phyloP scores from a whole-genome alignment of 1,140 invertebrate species.

The Polypedilum pembai region DNA sequence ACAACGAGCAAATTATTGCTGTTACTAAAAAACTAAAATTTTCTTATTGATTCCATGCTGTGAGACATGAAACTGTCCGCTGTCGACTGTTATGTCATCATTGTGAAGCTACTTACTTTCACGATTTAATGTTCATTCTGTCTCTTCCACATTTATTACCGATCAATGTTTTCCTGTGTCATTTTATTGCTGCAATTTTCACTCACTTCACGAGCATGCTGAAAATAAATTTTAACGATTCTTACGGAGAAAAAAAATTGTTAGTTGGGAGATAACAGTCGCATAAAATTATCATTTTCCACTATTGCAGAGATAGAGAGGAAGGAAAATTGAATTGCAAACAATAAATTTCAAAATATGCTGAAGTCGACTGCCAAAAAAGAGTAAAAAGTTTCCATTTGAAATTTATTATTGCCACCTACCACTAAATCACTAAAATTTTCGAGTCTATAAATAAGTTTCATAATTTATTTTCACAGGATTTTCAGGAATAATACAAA shows the following conservation, averaged over 20 bases:
- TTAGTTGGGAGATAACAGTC: conserved; percentile 14
- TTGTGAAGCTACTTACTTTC: conserved; percentile 23
- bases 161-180: neutral
- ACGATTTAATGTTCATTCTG: conserved; percentile 4
- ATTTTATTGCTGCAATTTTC: conserved; percentile 25
- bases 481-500: neutral
- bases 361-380: neutral
- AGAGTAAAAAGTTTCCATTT: neutral
- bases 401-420: neutral
- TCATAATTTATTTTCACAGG: neutral
- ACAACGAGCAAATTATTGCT: too few relatives aligned
- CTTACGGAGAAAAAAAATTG: neutral
- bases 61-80: too few relatives aligned
- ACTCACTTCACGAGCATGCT: neutral
- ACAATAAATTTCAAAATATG: neutral
- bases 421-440: neutral
- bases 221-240: conserved; percentile 9
- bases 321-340: neutral
- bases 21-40: too few relatives aligned
- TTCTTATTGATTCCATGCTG: too few relatives aligned
- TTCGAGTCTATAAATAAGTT: neutral
- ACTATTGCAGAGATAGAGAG: neutral
- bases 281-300: conserved; percentile 22
- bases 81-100: neutral
- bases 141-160: conserved; percentile 23